Conservation (phyloP, 2,888 invertebrate genomes). For the Microctonus aethiopoides region DNA sequence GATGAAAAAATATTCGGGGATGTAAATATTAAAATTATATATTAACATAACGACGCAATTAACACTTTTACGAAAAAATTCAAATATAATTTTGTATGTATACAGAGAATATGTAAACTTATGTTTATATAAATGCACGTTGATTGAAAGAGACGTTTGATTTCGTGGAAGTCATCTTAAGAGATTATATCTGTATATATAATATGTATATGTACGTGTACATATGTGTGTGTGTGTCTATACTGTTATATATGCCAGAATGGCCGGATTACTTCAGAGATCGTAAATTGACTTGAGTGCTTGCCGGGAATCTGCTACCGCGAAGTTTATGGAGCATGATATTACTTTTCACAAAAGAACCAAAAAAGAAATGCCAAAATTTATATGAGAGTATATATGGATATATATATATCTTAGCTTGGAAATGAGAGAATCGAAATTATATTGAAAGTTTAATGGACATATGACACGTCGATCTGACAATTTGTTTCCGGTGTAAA, state of each 20-base stretch:
- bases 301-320: slow-evolving; percentile 45
- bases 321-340: slow-evolving; percentile 54
- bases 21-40: background rate
- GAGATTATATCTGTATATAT: slow-evolving; percentile 7
- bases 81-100: too few species aligned
- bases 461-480: background rate
- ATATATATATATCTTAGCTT: background rate
- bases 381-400: background rate
- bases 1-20: background rate
- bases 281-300: slow-evolving; percentile 34
- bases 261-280: slow-evolving; percentile 28
- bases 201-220: background rate
- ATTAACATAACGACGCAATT: slow-evolving; percentile 23
- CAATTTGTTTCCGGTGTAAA: background rate
- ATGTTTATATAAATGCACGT: background rate
- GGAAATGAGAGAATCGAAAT: slow-evolving; percentile 15
- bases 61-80: background rate
- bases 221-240: slow-evolving; percentile 17
- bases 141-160: background rate
- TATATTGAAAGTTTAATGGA: slow-evolving; percentile 25
- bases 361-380: slow-evolving; percentile 28
- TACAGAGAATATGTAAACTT: too few species aligned
- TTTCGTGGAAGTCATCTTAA: background rate
- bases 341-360: slow-evolving; percentile 50
- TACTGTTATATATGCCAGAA: slow-evolving; percentile 20